phyloP scores from a whole-genome alignment of 2,888 invertebrate genomes.

The Metellina segmentata region DNA sequence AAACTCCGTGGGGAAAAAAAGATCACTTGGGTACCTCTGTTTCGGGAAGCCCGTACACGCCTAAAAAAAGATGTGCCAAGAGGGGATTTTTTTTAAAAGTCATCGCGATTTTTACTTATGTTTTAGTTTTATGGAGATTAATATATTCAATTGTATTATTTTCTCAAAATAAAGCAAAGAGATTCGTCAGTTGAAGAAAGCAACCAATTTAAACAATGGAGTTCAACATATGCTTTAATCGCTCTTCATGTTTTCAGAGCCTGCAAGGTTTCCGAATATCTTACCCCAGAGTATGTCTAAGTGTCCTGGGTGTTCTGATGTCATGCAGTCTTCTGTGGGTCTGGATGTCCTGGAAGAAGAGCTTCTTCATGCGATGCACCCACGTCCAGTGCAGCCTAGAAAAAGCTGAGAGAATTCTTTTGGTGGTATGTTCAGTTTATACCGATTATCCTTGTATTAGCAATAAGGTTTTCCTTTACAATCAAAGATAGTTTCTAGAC shows the following conservation, averaged over 20 bases:
- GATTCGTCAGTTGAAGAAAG: no score
- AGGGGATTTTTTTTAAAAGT: no score
- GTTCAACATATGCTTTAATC: neutral
- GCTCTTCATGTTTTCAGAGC: constrained; percentile 3
- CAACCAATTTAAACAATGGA: neutral
- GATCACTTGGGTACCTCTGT: no score
- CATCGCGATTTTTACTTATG: no score
- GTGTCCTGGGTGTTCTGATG: constrained; percentile 81
- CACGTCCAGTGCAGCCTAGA: constrained; percentile 76
- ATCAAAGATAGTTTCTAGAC: no score
- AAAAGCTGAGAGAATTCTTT: constrained; percentile 77
- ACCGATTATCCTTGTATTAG: neutral
- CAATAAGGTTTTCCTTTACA: neutral
- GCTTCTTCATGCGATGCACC: constrained; percentile 74
- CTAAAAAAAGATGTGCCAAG: no score
- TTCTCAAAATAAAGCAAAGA: no score
- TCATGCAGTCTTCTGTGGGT: constrained; percentile 77
- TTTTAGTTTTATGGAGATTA: neutral
- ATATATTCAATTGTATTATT: neutral
- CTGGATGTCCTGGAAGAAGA: constrained; percentile 72
- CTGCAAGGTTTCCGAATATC: constrained; percentile 22
- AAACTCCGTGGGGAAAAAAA: no score
- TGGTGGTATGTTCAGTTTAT: constrained; percentile 72
- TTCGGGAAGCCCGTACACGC: no score
- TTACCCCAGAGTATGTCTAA: constrained; percentile 75